Conservation (phyloP, 2,797 vertebrate genomes). For the Peromyscus eremicus region DNA sequence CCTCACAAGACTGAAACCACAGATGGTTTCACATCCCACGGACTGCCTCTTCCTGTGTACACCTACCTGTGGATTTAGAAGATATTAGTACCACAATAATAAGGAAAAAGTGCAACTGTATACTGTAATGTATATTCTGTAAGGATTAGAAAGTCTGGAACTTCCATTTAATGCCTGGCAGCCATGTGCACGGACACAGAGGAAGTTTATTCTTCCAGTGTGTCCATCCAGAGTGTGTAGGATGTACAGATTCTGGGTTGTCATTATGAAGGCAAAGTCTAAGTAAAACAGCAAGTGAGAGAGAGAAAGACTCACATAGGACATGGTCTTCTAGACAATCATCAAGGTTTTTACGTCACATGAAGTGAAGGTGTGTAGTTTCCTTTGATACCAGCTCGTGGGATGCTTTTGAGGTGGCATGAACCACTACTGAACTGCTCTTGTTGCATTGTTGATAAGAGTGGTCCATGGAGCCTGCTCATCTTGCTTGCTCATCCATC, state of each 20-base stretch:
- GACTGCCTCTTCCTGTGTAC: neutral
- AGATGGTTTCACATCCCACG: neutral
- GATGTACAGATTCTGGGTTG: rapidly evolving
- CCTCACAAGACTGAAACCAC: neutral
- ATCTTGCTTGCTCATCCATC: too few species aligned
- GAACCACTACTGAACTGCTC: neutral
- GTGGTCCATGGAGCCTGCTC: rapidly evolving
- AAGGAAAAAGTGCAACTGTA: neutral
- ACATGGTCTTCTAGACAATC: neutral
- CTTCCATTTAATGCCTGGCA: neutral
- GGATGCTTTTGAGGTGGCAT: neutral
- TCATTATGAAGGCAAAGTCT: neutral
- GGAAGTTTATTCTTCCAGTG: rapidly evolving
- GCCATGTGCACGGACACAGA: rapidly evolving
- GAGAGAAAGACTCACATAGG: neutral
- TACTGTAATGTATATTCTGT: neutral
- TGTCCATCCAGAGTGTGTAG: rapidly evolving
- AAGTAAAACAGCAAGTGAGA: neutral
- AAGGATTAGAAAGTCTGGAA: neutral
- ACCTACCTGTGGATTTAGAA: neutral
- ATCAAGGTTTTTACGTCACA: neutral
- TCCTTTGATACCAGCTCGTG: neutral
- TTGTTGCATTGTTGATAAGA: too few species aligned
- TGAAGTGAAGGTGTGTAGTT: neutral
- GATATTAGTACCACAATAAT: neutral